These are phyloP conservation scores for Drosophila yakuba DNA, from an alignment of 1,140 invertebrate species.

Conservation along the genomic window DNA sequence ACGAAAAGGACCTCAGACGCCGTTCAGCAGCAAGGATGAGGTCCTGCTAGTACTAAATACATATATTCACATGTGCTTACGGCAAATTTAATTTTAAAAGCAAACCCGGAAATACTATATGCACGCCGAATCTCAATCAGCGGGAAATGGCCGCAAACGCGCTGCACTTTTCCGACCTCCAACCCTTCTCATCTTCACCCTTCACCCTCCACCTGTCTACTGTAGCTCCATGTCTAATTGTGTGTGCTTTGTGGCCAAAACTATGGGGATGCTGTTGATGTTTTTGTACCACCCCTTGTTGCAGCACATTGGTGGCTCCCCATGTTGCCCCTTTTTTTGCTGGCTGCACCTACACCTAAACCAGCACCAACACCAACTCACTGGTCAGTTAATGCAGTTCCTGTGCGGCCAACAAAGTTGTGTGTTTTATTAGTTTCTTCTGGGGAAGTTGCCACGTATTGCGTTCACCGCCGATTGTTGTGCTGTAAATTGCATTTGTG, in stretches of 20 bases:
- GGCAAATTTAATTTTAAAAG: slow-evolving; percentile 75
- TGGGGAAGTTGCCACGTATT: not conserved
- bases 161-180: slow-evolving; percentile 11
- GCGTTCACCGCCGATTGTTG: slow-evolving; percentile 67
- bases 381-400: slow-evolving; percentile 66
- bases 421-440: slow-evolving; percentile 67
- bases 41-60: not conserved
- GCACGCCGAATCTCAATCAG: slow-evolving; percentile 61
- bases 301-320: slow-evolving; percentile 7
- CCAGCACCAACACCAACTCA: not conserved
- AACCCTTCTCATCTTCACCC: not conserved
- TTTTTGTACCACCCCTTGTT: not conserved
- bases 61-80: slow-evolving; percentile 20
- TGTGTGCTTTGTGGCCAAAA: slow-evolving; percentile 39
- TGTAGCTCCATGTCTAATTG: slow-evolving; percentile 37
- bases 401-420: slow-evolving; percentile 31
- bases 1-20: slow-evolving; percentile 8
- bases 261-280: slow-evolving; percentile 35
- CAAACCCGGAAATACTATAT: slow-evolving; percentile 40
- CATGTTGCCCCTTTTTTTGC: slow-evolving; percentile 5
- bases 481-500: slow-evolving; percentile 78
- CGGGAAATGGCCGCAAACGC: slow-evolving; percentile 43
- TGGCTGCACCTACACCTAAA: too few species aligned
- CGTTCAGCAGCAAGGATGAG: not conserved
- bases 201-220: not conserved